Base-by-base conservation (phyloP, 2,113 vertebrate genomes). In the Heptranchias perlo region DNA sequence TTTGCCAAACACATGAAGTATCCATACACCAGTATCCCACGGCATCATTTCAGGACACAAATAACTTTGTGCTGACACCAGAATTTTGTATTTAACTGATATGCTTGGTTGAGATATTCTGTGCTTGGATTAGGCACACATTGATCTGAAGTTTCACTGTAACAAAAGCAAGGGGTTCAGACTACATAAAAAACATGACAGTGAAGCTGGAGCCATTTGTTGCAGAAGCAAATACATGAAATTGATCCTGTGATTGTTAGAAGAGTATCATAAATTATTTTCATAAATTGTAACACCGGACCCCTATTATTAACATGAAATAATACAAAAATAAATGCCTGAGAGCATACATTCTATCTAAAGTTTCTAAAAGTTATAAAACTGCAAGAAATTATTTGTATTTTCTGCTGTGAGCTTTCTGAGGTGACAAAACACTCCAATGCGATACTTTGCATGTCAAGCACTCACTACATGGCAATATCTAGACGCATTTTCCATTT, bases 141-240 rank as follows among this genome's bases (percentile, higher is more conserved):
- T 49, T 87, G 44, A 49, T 86, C 82, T 49, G 49, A 25, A 87
- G 47, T 28, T 87, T 8, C 23, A 52, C 84, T 87, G 47, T 87
- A 87, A 52, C 18, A 49, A 23, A 87, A 49, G 44, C 49, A 87
- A 52, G 21, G 47, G 47, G 31, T 87, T 87, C 84, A 52, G 49
- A 52, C 52, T 87, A 87, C 49, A 52, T 28, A 25, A 47, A 47
- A 82, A 47, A 25, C 47, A 87, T 52, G 49, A 87, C 39, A 82
- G 78, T 31, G 78, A 82, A 82, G 78, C 21, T 86, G 82, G 21
- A 86, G 23, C 49, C 47, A 87, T 87, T 87, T 49, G 84, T 87
- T 87, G 84, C 84, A 87, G 28, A 87, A 87, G 49, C 84, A 87
- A 87, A 52, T 87, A 87, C 23, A 49, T 49, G 84, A 87, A 49